These are phyloP conservation scores for Barnardius zonarius DNA, from an alignment of 2,113 vertebrate genomes.

Conservation along the genomic window DNA sequence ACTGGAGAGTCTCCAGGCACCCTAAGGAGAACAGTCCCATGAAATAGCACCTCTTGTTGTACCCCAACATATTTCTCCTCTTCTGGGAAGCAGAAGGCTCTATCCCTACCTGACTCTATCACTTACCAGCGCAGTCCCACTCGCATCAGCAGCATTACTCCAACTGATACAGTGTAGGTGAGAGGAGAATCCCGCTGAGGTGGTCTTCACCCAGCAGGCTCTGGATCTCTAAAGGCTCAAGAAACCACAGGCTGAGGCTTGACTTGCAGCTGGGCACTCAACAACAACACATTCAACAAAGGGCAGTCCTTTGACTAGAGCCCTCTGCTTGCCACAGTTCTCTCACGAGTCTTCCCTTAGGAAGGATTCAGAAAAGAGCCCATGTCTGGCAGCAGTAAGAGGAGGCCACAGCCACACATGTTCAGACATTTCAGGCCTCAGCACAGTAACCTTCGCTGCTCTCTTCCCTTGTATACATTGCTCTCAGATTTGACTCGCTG, in stretches of 20 bases:
- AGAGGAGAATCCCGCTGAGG: background rate
- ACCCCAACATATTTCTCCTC: background rate
- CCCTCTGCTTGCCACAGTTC: background rate
- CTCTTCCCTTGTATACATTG: background rate
- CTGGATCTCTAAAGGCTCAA: background rate
- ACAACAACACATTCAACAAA: background rate
- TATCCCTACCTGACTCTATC: background rate
- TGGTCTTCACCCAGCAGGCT: background rate
- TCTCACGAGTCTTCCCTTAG: background rate
- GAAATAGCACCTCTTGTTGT: background rate
- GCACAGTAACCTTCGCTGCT: conserved; percentile 23
- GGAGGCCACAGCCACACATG: background rate
- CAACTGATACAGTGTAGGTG: background rate
- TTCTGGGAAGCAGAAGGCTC: background rate
- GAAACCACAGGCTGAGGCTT: background rate
- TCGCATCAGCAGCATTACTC: background rate
- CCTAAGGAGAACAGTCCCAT: background rate
- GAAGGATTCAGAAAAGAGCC: background rate
- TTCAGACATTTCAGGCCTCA: conserved; percentile 27
- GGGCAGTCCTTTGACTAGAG: background rate
- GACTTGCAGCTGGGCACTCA: background rate
- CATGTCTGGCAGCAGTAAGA: background rate
- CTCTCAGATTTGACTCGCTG: conserved; percentile 47
- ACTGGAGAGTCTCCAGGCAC: background rate
- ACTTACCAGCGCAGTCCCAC: background rate